Evolutionary conservation across 2,888 invertebrate genomes (phyloP), one percentile per base, ranked within the genome.

Genomic region (Pollenia griseotomentosa): DNA sequence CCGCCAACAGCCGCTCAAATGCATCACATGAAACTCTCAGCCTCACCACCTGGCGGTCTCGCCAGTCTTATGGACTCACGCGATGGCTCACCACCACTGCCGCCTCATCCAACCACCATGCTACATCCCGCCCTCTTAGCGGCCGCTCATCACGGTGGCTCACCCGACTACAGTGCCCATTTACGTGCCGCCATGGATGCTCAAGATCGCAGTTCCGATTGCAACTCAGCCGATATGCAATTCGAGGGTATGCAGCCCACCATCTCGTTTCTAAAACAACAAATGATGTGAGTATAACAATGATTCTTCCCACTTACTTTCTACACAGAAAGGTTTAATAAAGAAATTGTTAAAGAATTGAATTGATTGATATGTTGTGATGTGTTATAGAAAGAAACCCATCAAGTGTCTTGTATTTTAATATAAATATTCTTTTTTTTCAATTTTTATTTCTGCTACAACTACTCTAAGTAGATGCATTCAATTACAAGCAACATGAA

Each of bases 191-290:
- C 95, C 92, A 96, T 97, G 95, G 97, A 97, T 94, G 95, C 96
- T 93, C 96, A 96, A 92, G 97, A 97, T 94, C 95, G 97, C 88
- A 96, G 96, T 93, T 97, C 97, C 90, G 97, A 98, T 94, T 97
- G 97, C 95, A 97, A 97, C 95, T 92, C 97, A 91, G 97, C 96
- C 88, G 98, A 98, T 94, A 96, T 97, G 94, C 96, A 96, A 92
- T 98, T 97, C 95, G 98, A 98, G 94, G 97, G 97, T 94, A 96
- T 97, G 94, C 97, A 97, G 95, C 97, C 97, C 96, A 97, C 97
- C 95, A 97, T 98, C 97, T 98, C 98, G 97, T 98, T 98, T 97
- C 96, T 95, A 95, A 95, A 95, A 94, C 93, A 91, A 90, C 91
- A 92, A 89, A 91, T 91, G 89, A 90, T 91, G 91, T 91, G 88